phyloP scores from a whole-genome alignment of 2,888 invertebrate species.

The Parnassius apollo region DNA sequence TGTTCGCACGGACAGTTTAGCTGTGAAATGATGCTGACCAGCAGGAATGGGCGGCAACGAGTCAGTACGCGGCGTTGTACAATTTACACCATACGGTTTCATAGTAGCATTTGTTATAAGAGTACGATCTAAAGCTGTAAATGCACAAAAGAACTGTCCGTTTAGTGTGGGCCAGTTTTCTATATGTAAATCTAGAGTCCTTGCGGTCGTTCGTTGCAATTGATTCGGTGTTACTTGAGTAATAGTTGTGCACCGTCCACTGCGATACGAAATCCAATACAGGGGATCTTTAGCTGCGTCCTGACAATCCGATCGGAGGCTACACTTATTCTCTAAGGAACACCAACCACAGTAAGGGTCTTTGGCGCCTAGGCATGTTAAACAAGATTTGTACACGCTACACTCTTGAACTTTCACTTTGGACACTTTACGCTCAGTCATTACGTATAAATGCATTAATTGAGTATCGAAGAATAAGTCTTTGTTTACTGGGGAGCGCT shows the following conservation, averaged over 20 bases:
- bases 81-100: slow-evolving; percentile 94
- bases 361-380: slow-evolving; percentile 94
- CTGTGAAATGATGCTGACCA: slow-evolving; percentile 97
- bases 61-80: slow-evolving; percentile 97
- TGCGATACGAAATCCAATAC: slow-evolving; percentile 98
- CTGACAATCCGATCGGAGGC: slow-evolving; percentile 93
- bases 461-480: slow-evolving; percentile 96
- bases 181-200: slow-evolving; percentile 95
- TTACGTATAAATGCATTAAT: slow-evolving; percentile 94
- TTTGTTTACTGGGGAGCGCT: slow-evolving; percentile 90
- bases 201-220: slow-evolving; percentile 94
- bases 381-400: slow-evolving; percentile 93
- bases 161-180: slow-evolving; percentile 96
- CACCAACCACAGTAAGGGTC: slow-evolving; percentile 99
- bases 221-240: slow-evolving; percentile 95
- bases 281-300: slow-evolving; percentile 95
- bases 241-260: slow-evolving; percentile 97
- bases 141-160: slow-evolving; percentile 96
- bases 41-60: slow-evolving; percentile 95
- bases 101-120: slow-evolving; percentile 94
- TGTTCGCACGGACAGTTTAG: slow-evolving; percentile 95
- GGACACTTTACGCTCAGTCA: slow-evolving; percentile 95
- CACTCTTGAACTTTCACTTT: slow-evolving; percentile 98
- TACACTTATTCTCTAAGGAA: slow-evolving; percentile 97
- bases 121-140: slow-evolving; percentile 94